Conservation (phyloP, 2,113 vertebrate species). For the Hemiprocne comata region DNA sequence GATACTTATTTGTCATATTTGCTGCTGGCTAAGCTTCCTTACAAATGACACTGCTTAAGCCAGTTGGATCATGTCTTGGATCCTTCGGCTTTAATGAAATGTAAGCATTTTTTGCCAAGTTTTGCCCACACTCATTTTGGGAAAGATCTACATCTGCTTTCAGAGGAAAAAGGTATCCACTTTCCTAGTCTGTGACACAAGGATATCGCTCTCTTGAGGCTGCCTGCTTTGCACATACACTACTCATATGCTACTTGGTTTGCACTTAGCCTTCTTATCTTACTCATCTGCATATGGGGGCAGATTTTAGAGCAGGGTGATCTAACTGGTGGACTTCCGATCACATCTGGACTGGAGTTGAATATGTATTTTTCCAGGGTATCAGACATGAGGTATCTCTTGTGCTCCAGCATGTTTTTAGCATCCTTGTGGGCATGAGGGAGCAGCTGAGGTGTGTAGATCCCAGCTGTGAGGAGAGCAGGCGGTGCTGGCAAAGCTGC, state of each 20-base stretch:
- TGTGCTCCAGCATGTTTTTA: background rate
- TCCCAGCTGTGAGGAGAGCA: background rate
- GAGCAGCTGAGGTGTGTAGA: background rate
- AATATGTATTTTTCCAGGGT: background rate
- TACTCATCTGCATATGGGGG: background rate
- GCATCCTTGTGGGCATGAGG: background rate
- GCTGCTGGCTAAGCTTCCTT: background rate
- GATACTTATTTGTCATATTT: background rate
- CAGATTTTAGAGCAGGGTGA: background rate
- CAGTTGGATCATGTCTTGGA: background rate
- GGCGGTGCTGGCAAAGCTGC: background rate
- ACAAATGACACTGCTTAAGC: background rate
- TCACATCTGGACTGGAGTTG: background rate
- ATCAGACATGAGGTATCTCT: background rate
- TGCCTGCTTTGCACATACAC: background rate
- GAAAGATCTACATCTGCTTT: background rate
- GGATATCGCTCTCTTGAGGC: background rate
- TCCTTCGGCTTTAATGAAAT: background rate
- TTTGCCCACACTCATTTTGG: background rate
- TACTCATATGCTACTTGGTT: background rate
- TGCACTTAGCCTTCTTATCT: background rate
- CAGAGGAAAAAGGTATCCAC: background rate
- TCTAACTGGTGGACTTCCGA: background rate
- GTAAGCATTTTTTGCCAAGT: background rate
- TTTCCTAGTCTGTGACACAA: background rate